These are phyloP conservation scores for Pandemis corylana DNA, from an alignment of 2,888 invertebrate species.

Conservation along the genomic window DNA sequence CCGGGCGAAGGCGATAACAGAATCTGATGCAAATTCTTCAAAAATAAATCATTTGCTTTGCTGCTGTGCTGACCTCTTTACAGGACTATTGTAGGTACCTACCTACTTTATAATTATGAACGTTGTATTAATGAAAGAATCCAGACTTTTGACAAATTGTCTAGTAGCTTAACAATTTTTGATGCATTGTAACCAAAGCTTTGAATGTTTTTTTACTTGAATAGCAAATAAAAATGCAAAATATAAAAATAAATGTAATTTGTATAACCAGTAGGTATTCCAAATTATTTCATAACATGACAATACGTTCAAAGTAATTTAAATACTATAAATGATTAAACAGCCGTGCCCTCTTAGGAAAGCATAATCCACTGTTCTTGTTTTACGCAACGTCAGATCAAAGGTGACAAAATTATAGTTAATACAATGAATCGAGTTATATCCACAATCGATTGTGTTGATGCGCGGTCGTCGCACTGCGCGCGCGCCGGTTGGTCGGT, in stretches of 20 bases:
- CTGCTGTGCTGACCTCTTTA: neutral
- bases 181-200: neutral
- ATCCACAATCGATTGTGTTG: constrained; percentile 31
- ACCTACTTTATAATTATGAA: neutral
- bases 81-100: neutral
- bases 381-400: constrained; percentile 26
- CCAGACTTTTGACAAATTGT: neutral
- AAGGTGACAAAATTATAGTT: constrained; percentile 33
- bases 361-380: constrained; percentile 1
- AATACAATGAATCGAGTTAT: constrained; percentile 20
- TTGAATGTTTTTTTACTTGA: no score
- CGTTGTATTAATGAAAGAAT: neutral
- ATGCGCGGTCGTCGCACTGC: constrained; percentile 71
- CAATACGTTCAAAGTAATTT: neutral
- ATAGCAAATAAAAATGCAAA: no score
- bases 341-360: neutral
- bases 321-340: neutral
- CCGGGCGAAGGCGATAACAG: neutral
- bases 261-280: neutral
- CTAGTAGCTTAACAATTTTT: neutral
- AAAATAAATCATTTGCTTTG: neutral
- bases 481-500: constrained; percentile 64
- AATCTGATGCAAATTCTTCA: neutral
- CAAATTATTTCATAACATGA: neutral
- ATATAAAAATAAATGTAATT: neutral